Percentiles rank a stretch among this genome's conserved stretches.
Conservation (phyloP, 35 echinoderm and acorn worm species). For the Holothuria glaberrima region DNA sequence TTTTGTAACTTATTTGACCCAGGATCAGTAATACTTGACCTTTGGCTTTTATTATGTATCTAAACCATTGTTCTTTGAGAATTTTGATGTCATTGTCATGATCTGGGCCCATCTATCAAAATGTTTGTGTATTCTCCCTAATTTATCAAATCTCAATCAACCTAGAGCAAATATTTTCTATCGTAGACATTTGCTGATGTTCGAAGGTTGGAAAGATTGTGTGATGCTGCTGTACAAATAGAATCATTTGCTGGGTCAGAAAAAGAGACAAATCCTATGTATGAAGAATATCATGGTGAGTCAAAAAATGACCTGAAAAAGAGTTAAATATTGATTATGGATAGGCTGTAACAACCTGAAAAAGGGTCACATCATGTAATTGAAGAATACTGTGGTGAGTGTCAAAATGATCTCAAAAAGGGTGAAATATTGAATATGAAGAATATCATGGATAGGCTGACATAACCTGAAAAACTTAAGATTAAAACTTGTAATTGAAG, state of each 20-base stretch:
- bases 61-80: background rate
- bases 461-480: no score
- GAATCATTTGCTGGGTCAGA: constrained; percentile 95
- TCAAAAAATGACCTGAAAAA: no score
- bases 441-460: no score
- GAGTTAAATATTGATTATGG: no score
- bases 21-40: background rate
- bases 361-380: no score
- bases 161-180: background rate
- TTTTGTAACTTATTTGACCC: no score
- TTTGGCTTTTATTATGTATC: background rate
- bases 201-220: constrained; percentile 78
- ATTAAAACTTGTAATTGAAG: no score
- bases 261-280: constrained; percentile 85
- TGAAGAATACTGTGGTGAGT: no score
- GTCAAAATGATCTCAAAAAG: background rate
- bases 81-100: background rate
- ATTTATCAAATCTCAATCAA: background rate
- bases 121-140: background rate
- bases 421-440: no score
- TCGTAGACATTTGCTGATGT: constrained; percentile 61
- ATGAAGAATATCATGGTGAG: constrained; percentile 94
- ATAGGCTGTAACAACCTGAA: no score
- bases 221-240: constrained; percentile 76
- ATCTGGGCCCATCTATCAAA: background rate